Percentiles rank a stretch among this genome's conserved stretches.
phyloP scores from a whole-genome alignment of 2,113 vertebrate species.

The Aleadryas rufinucha region DNA sequence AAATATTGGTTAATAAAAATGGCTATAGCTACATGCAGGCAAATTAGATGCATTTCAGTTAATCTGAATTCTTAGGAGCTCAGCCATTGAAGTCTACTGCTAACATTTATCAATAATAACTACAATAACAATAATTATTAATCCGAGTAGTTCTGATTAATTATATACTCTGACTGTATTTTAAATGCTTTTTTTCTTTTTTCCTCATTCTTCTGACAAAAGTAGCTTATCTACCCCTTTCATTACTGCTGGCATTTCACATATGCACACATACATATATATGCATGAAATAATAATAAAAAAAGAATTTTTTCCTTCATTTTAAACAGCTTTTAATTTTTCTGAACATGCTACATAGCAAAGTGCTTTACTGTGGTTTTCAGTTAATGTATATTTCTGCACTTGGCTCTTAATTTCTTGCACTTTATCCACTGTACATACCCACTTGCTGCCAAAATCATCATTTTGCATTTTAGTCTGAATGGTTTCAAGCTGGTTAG shows the following conservation, averaged over 20 bases:
- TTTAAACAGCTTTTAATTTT: constrained; percentile 57
- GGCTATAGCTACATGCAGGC: constrained; percentile 29
- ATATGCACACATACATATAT: background rate
- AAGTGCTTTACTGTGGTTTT: constrained; percentile 16
- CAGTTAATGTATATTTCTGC: constrained; percentile 49
- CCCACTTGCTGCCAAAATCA: constrained; percentile 27
- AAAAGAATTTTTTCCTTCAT: background rate
- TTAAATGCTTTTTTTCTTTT: constrained; percentile 18
- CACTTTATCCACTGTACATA: background rate
- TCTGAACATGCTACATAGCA: background rate
- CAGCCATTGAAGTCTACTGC: constrained; percentile 34
- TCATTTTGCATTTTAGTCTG: constrained; percentile 44
- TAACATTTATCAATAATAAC: constrained; percentile 61
- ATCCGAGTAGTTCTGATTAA: constrained; percentile 61
- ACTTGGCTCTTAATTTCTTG: constrained; percentile 20
- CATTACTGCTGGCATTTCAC: background rate
- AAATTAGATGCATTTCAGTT: constrained; percentile 50
- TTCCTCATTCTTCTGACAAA: constrained; percentile 46
- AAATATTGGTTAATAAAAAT: constrained; percentile 27
- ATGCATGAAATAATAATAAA: background rate
- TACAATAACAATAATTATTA: constrained; percentile 69
- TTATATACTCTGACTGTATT: constrained; percentile 35
- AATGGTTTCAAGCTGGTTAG: constrained; percentile 59
- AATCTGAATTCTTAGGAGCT: constrained; percentile 57
- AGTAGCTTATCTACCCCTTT: constrained; percentile 17